These are phyloP conservation scores for Trigoniulus corallinus DNA, from an alignment of 1,140 invertebrate species.

Conservation along the genomic window DNA sequence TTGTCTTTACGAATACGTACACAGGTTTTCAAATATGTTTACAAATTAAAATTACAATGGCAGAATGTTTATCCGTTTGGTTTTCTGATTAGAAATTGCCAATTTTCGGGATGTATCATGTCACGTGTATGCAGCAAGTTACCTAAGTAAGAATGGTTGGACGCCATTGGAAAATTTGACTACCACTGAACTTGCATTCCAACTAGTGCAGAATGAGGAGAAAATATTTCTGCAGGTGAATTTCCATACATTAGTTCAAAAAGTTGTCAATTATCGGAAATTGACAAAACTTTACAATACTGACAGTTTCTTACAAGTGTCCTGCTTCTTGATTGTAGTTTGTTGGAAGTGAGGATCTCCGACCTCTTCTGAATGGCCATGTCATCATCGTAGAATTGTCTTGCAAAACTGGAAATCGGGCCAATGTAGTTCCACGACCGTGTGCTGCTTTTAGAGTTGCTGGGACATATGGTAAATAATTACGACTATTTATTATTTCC, in stretches of 20 bases:
- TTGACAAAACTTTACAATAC: background rate
- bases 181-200: background rate
- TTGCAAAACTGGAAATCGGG: background rate
- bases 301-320: background rate
- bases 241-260: background rate
- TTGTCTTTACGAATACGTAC: too few relatives aligned
- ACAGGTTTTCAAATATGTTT: too few relatives aligned
- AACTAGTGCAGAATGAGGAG: background rate
- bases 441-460: background rate
- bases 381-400: background rate
- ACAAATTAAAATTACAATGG: too few relatives aligned
- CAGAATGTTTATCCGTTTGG: too few relatives aligned
- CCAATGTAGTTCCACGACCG: background rate
- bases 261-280: background rate
- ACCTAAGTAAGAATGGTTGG: background rate
- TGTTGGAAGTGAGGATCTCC: background rate
- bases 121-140: background rate
- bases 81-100: too few relatives aligned
- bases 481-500: too few relatives aligned
- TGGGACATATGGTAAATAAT: background rate
- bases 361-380: background rate
- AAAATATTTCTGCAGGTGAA: conserved; percentile 2
- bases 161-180: background rate
- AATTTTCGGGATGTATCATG: too few relatives aligned
- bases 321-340: background rate